A percentile compares a stretch with the other conserved stretches of the same genome.
Conservation (phyloP, 2,888 invertebrate species). For the Stenichneumon culpator region DNA sequence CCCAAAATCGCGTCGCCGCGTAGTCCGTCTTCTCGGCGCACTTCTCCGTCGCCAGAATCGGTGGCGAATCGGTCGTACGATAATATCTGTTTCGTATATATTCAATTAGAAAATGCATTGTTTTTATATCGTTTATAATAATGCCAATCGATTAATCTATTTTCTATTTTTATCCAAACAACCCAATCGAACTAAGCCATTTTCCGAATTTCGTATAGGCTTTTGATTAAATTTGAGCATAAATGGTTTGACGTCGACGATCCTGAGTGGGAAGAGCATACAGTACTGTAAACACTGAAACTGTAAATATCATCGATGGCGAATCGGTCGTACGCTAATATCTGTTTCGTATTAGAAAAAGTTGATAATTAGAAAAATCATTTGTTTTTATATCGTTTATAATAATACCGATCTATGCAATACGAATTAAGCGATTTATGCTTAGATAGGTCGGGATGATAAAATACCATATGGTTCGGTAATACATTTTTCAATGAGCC, state of each 20-base stretch:
- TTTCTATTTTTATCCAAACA: too few relatives aligned
- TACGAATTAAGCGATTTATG: background rate
- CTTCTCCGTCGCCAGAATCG: constrained; percentile 86
- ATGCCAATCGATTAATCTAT: too few relatives aligned
- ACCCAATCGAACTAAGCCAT: background rate
- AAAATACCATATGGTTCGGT: background rate
- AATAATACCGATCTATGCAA: background rate
- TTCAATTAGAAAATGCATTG: constrained; percentile 55
- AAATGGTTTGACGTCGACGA: background rate
- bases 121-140: background rate
- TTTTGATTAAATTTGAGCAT: background rate
- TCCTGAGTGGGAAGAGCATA: background rate
- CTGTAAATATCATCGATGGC: constrained; percentile 86
- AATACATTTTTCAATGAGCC: background rate
- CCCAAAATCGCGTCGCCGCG: constrained; percentile 89
- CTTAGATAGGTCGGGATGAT: background rate
- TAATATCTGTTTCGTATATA: constrained; percentile 85
- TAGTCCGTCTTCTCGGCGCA: constrained; percentile 87
- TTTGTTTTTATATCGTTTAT: background rate
- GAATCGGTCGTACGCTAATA: constrained; percentile 89
- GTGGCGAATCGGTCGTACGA: constrained; percentile 88
- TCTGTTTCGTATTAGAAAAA: constrained; percentile 80
- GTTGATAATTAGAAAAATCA: constrained; percentile 64
- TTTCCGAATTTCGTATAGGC: background rate
- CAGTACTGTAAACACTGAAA: too few relatives aligned